Evolutionary conservation across 2,797 vertebrate genomes (phyloP).

Genomic region (Australoheros facetus): DNA sequence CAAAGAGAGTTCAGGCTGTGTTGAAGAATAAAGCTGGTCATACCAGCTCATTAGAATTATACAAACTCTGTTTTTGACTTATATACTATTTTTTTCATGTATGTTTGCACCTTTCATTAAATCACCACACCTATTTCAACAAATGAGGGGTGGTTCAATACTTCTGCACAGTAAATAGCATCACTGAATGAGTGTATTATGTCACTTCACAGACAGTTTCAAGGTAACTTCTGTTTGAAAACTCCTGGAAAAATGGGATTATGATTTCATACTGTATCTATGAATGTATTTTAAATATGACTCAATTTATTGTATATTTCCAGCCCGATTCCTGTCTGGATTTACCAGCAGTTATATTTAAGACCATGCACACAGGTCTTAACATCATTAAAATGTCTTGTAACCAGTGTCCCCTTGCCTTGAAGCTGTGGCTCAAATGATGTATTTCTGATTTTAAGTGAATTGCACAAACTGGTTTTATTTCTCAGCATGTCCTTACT

Average conservation of each 20-base stretch:
- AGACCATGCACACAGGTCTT: background rate
- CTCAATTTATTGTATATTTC: background rate
- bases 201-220: background rate
- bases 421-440: background rate
- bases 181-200: background rate
- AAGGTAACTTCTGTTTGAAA: background rate
- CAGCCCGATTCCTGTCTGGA: background rate
- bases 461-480: background rate
- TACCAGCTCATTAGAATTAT: no score
- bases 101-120: background rate
- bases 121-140: no score
- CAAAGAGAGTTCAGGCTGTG: no score
- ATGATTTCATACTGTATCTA: background rate
- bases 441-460: background rate
- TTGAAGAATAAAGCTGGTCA: no score
- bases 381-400: background rate
- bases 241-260: background rate
- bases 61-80: background rate
- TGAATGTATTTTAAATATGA: no score
- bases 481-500: background rate
- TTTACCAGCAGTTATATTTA: background rate
- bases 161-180: background rate
- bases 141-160: background rate
- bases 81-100: background rate
- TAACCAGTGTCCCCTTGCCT: background rate